A percentile compares a stretch with the other conserved stretches of the same genome.
phyloP scores from a whole-genome alignment of 2,888 invertebrate species.

The Hypercompe scribonia region DNA sequence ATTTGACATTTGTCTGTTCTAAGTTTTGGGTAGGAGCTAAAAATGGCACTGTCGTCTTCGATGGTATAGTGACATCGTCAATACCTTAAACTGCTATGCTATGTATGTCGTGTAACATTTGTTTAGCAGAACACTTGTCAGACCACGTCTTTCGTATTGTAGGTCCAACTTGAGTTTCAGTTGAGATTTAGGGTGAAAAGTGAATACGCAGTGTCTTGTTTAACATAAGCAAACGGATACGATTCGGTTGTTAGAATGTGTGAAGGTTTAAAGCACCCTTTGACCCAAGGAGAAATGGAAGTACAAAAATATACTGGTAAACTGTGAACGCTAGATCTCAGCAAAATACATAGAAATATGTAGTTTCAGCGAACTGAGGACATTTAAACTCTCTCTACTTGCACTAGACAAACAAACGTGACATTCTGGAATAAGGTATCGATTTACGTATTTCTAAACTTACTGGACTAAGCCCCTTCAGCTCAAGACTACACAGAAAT shows the following conservation, averaged over 20 bases:
- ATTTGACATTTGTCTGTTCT: background rate
- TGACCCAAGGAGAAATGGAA: background rate
- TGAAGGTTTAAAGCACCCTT: background rate
- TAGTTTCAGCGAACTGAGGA: background rate
- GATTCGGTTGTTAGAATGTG: too few species aligned
- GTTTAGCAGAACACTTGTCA: background rate
- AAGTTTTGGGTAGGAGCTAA: too few species aligned
- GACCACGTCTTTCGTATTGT: too few species aligned
- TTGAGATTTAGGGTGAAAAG: too few species aligned
- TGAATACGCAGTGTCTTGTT: too few species aligned
- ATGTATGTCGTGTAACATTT: background rate
- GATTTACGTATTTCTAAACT: background rate
- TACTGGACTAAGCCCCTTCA: too few species aligned
- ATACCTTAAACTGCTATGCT: background rate
- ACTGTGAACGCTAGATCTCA: background rate
- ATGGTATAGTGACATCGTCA: background rate
- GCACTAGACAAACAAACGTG: background rate
- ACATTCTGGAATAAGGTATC: background rate
- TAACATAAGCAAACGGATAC: too few species aligned
- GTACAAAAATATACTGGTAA: background rate
- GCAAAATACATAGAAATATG: background rate
- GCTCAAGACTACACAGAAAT: too few species aligned
- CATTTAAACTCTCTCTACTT: background rate
- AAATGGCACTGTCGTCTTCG: background rate
- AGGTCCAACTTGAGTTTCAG: too few species aligned